Conservation (phyloP, 2,113 vertebrate genomes). For the Butastur rufipennis region DNA sequence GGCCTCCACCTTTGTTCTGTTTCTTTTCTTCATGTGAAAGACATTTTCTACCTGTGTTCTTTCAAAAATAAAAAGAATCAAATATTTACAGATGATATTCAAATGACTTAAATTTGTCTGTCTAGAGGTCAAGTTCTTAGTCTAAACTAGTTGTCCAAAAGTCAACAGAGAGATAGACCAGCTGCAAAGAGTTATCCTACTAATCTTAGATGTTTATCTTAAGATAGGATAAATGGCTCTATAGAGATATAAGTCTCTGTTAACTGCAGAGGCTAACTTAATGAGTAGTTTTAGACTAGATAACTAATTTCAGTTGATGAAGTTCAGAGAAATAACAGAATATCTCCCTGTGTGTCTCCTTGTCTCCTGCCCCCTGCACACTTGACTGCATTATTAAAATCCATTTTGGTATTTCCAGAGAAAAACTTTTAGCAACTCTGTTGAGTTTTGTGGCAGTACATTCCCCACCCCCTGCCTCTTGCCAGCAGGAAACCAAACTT, state of each 20-base stretch:
- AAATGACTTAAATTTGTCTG: neutral
- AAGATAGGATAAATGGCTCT: neutral
- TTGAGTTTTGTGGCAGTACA: too few species aligned
- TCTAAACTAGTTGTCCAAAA: neutral
- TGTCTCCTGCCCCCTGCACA: fast-evolving
- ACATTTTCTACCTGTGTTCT: neutral
- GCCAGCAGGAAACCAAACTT: too few species aligned
- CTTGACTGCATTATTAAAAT: neutral
- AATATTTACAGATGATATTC: neutral
- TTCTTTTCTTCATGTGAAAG: neutral
- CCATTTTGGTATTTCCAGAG: neutral
- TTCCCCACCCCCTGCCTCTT: too few species aligned
- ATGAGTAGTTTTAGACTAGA: neutral
- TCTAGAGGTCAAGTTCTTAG: neutral
- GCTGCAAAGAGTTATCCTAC: neutral
- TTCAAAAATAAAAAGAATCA: neutral
- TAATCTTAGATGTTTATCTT: neutral
- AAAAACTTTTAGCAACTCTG: neutral
- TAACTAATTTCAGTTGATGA: neutral
- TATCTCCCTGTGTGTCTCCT: neutral
- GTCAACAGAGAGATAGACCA: neutral
- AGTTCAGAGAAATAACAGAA: neutral
- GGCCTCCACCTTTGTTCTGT: neutral
- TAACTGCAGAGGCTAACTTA: neutral
- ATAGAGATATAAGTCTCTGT: neutral